phyloP scores from a whole-genome alignment of 2,888 invertebrate species.

The Petrolisthes manimaculis region DNA sequence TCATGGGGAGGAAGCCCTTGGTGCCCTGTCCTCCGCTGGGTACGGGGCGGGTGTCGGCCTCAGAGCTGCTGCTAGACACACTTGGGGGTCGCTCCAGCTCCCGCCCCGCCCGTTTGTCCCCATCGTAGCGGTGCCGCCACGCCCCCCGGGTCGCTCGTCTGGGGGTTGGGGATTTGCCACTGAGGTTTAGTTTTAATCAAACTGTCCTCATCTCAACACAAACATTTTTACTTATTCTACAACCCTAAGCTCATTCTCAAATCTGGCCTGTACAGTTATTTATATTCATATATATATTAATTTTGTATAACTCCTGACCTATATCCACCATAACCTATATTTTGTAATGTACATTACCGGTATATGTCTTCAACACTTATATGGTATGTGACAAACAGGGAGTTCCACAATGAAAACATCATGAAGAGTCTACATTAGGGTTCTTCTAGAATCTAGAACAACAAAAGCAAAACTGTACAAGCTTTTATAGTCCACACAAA shows the following conservation, averaged over 20 bases:
- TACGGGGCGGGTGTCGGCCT: slow-evolving; percentile 38
- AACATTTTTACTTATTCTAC: neutral
- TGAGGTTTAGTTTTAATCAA: slow-evolving; percentile 33
- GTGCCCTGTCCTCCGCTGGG: slow-evolving; percentile 24
- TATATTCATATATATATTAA: too few relatives aligned
- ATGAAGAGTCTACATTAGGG: too few relatives aligned
- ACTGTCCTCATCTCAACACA: slow-evolving; percentile 7
- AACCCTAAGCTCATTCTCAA: neutral
- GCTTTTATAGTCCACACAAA: too few relatives aligned
- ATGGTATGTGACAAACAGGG: too few relatives aligned
- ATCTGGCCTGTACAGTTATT: neutral
- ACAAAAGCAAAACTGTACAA: too few relatives aligned
- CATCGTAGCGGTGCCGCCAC: slow-evolving; percentile 57
- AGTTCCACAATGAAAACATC: too few relatives aligned
- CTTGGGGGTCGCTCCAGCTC: slow-evolving; percentile 54
- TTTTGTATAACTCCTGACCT: too few relatives aligned
- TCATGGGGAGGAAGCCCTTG: slow-evolving; percentile 46
- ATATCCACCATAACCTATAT: too few relatives aligned
- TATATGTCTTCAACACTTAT: too few relatives aligned
- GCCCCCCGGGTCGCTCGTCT: slow-evolving; percentile 62
- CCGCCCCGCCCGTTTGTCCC: slow-evolving; percentile 46
- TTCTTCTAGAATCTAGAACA: too few relatives aligned
- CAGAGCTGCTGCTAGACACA: slow-evolving; percentile 48
- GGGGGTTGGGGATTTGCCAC: slow-evolving; percentile 38
- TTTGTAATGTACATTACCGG: too few relatives aligned